Conservation (phyloP, 1,140 invertebrate genomes). For the Caerostris darwini region DNA sequence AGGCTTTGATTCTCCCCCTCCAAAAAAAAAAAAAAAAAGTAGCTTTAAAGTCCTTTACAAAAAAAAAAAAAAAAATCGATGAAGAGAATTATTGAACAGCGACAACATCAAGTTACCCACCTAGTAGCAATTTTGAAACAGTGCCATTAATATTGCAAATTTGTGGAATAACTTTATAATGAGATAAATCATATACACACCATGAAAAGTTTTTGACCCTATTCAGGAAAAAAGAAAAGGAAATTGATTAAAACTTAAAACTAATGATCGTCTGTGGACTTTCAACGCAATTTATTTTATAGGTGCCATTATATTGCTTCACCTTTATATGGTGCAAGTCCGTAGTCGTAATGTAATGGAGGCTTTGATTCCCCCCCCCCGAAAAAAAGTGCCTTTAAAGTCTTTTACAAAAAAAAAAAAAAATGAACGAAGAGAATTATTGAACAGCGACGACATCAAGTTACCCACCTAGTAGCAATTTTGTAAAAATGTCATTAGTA, state of each 20-base stretch:
- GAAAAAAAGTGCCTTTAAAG: neutral
- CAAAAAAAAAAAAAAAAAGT: neutral
- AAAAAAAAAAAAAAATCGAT: too few relatives aligned
- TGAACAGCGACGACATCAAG: neutral
- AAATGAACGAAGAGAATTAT: neutral
- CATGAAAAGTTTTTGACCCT: neutral
- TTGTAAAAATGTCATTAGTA: too few relatives aligned
- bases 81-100: constrained; percentile 6
- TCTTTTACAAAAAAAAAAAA: constrained; percentile 1
- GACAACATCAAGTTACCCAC: neutral
- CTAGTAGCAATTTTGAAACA: neutral
- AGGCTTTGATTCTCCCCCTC: too few relatives aligned
- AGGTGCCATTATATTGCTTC: neutral
- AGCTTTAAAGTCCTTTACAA: constrained; percentile 23
- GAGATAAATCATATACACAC: too few relatives aligned
- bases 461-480: neutral
- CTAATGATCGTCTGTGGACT: neutral
- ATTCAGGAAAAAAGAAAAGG: neutral
- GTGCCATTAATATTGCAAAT: neutral
- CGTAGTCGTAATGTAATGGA: neutral
- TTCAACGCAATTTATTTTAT: neutral
- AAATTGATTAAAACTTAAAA: neutral
- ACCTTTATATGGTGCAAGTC: neutral
- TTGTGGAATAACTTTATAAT: too few relatives aligned
- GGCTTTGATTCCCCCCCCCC: too few relatives aligned